Evolutionary conservation across 1,140 invertebrate genomes (phyloP), one percentile per base, ranked within the genome.

Genomic region (Megathymus violae): DNA sequence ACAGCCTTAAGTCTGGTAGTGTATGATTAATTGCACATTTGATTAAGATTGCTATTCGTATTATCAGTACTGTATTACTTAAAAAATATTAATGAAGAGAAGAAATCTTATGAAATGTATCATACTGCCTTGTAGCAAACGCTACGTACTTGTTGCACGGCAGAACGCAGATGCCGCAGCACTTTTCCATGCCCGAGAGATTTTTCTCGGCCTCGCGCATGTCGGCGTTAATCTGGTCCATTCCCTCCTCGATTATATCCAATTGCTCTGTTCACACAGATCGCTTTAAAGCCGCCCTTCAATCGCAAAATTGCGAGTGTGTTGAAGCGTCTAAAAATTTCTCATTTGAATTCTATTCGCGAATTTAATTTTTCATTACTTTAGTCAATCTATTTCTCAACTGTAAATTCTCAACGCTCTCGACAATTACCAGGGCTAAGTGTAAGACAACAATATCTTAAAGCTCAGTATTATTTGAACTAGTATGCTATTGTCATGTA

Each of bases 151-250:
- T 99, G 92, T 98, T 98, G 94, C 98, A 99, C 3, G 98, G 98
- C 71, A 99, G 93, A 61, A 99, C 97, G 93, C 98, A 99, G 47
- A 99, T 94, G 38, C 98, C 98, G 91, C 98, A 99, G 91, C 99
- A 99, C 92, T 99, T 99, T 92, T 99, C 98, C 97, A 99, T 98
- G 63, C 98, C 99, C 46, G 98, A 99, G 61, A 99, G 93, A 93
- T 99, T 99, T 88, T 99, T 99, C 92, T 99, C 99, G 5, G 99
- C 99, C 91, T 99, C 98, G 77, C 95, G 95, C 98, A 99, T 99
- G 86, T 99, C 99, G 41, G 97, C 95, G 91, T 99, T 99, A 91
- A 99, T 99, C 85, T 99, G 97, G 92, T 99, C 98, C 97, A 99
- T 99, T 17, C 98, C 99, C 93, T 99, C 98, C 93, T 99, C 98